Percentiles rank a stretch among this genome's conserved stretches.
These are phyloP conservation scores for Nephrocerus scutellatus DNA, from an alignment of 2,888 invertebrate species.

Conservation along the genomic window DNA sequence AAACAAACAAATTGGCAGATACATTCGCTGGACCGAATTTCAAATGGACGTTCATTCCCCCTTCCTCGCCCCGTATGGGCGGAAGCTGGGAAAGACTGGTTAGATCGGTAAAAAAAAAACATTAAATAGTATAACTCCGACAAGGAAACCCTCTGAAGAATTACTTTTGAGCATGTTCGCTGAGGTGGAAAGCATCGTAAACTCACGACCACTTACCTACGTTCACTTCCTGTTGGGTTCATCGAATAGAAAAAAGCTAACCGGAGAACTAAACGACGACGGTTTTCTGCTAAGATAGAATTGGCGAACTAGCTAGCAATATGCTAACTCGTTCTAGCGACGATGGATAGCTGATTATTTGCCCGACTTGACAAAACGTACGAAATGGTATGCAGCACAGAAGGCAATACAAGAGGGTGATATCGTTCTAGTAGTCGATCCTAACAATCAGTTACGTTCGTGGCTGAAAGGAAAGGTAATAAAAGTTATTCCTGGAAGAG, in stretches of 20 bases:
- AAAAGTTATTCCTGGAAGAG: conserved; percentile 1
- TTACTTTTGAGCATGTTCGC: conserved; percentile 10
- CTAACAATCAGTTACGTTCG: conserved; percentile 11
- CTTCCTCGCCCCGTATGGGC: conserved; percentile 4
- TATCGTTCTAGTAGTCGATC: conserved; percentile 19
- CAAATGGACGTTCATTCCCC: conserved; percentile 15
- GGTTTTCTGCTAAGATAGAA: conserved; percentile 1
- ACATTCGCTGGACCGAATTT: conserved; percentile 12
- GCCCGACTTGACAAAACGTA: conserved; percentile 14
- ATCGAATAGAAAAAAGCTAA: conserved; percentile 11
- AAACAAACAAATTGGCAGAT: conserved; percentile 14
- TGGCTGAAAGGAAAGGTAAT: conserved; percentile 15
- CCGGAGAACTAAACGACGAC: conserved; percentile 7
- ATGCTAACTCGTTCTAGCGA: conserved; percentile 16
- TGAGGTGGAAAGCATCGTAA: conserved; percentile 15
- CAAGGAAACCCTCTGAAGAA: conserved; percentile 11
- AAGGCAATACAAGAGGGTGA: conserved; percentile 18
- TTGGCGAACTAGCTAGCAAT: conserved; percentile 16
- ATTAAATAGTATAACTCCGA: conserved; percentile 7
- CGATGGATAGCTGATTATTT: conserved; percentile 18
- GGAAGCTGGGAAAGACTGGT: conserved; percentile 17
- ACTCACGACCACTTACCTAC: conserved; percentile 15
- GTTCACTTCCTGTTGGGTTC: conserved; percentile 15
- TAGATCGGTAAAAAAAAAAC: conserved; percentile 7
- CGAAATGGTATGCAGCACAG: conserved; percentile 17